Percentiles rank a stretch among this genome's conserved stretches.
Conservation (phyloP, 1,140 invertebrate genomes). For the Orchesella cincta region DNA sequence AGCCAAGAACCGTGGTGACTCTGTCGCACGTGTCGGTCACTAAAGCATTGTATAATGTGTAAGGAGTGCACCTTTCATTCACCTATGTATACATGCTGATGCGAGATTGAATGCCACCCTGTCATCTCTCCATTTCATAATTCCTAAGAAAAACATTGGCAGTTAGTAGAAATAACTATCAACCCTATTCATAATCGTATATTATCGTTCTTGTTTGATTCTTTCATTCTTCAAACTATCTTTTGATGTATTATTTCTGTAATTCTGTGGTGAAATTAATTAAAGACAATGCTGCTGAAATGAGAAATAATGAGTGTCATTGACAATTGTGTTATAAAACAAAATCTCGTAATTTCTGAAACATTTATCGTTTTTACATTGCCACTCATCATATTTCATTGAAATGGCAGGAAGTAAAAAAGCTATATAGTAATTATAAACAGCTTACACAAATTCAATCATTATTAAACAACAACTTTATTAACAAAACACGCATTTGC, state of each 20-base stretch:
- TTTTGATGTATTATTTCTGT: conserved; percentile 12
- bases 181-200: neutral
- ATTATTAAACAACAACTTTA: neutral
- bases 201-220: conserved; percentile 5
- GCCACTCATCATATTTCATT: no score
- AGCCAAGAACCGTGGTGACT: conserved; percentile 54
- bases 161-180: neutral
- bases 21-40: neutral
- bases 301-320: no score
- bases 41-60: neutral
- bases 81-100: no score
- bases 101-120: no score
- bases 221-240: neutral
- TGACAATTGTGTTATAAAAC: no score
- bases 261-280: neutral
- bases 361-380: no score
- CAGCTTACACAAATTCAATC: no score
- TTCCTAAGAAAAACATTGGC: neutral
- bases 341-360: no score
- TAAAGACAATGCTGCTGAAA: no score
- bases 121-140: neutral
- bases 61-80: neutral
- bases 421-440: no score
- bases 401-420: no score
- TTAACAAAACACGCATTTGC: neutral